Evolutionary conservation across 2,797 vertebrate genomes (phyloP).

Genomic region (Acipenser transmontanus): DNA sequence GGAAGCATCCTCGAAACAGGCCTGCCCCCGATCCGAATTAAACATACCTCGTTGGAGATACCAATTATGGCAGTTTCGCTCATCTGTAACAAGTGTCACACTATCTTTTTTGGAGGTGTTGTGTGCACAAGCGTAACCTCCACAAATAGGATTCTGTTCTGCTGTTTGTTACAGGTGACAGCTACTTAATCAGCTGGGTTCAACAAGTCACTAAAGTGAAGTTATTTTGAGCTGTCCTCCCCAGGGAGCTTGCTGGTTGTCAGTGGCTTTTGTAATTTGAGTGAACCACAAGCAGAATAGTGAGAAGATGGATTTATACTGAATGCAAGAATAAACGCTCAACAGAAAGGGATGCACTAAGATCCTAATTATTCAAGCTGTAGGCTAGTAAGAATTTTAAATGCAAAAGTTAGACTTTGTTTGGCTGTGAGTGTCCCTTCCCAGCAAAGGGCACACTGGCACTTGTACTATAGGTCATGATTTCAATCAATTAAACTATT

Average conservation of each 20-base stretch:
- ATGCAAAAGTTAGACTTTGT: too few relatives aligned
- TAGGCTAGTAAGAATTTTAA: too few relatives aligned
- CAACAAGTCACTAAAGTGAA: background rate
- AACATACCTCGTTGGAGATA: background rate
- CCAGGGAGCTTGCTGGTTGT: background rate
- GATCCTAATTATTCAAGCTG: too few relatives aligned
- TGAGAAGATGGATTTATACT: too few relatives aligned
- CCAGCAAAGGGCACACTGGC: too few relatives aligned
- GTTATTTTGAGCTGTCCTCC: background rate
- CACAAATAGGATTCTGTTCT: background rate
- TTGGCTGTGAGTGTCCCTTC: too few relatives aligned
- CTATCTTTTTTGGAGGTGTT: background rate
- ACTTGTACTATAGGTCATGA: too few relatives aligned
- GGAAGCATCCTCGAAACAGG: background rate
- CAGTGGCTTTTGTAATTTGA: too few relatives aligned
- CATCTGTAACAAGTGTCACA: background rate
- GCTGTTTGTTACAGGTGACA: background rate
- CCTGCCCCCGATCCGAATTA: background rate
- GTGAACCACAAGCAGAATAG: too few relatives aligned
- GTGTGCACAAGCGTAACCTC: background rate
- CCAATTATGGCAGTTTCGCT: background rate
- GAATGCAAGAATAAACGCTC: too few relatives aligned
- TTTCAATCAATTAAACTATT: too few relatives aligned
- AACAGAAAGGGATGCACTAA: too few relatives aligned
- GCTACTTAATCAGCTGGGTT: slow-evolving; percentile 1